Conservation (phyloP, 2,888 invertebrate species). For the Plebejus argus region DNA sequence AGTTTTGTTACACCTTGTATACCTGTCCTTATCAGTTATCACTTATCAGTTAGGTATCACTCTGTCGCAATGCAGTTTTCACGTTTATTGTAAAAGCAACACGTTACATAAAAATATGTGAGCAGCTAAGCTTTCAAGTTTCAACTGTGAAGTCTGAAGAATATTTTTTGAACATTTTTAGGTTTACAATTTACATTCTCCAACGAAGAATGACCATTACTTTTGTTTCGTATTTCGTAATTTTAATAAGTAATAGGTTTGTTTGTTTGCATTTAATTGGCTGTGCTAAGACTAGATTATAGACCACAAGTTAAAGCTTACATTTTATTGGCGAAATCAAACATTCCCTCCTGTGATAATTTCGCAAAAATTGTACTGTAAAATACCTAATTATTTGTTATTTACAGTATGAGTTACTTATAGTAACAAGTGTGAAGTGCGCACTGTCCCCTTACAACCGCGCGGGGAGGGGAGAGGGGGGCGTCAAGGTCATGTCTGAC, state of each 20-base stretch:
- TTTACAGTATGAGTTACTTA: background rate
- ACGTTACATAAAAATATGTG: slow-evolving; percentile 5
- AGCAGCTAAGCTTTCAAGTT: slow-evolving; percentile 13
- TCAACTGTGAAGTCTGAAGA: background rate
- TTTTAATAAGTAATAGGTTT: background rate
- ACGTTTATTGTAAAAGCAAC: slow-evolving; percentile 1
- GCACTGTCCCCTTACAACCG: slow-evolving; percentile 32
- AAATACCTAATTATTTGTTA: background rate
- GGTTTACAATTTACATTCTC: background rate
- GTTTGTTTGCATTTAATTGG: background rate
- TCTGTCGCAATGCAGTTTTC: slow-evolving; percentile 20
- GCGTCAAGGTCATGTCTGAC: slow-evolving; percentile 79
- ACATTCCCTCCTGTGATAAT: too few relatives aligned
- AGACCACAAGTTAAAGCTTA: too few relatives aligned
- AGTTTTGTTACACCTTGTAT: background rate
- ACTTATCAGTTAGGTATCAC: too few relatives aligned
- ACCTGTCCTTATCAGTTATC: background rate
- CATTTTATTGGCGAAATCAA: too few relatives aligned
- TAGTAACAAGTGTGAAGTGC: slow-evolving; percentile 6
- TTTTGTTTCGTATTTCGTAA: background rate
- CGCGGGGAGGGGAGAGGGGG: slow-evolving; percentile 44
- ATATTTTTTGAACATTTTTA: background rate
- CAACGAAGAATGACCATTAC: background rate
- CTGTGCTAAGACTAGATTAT: too few relatives aligned
- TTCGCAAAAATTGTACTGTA: too few relatives aligned